Conservation (phyloP, 2,113 vertebrate species). For the Neolamprologus sp. region DNA sequence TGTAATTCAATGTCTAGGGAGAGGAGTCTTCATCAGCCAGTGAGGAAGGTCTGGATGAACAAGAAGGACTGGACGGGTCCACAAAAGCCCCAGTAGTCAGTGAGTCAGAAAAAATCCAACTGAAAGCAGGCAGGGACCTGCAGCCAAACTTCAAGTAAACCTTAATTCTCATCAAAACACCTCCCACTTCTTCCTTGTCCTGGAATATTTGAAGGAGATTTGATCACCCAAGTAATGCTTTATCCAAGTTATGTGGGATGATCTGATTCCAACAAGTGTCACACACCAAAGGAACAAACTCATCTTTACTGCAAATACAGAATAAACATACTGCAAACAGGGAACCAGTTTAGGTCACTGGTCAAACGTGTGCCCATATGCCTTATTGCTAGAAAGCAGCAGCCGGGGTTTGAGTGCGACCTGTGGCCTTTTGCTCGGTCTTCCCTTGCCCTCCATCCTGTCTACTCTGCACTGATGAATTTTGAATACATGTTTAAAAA, state of each 20-base stretch:
- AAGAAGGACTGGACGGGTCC: not conserved
- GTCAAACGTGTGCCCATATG: not conserved
- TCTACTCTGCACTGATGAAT: not conserved
- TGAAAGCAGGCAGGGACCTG: too few relatives aligned
- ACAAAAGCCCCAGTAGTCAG: not conserved
- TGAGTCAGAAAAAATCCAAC: too few relatives aligned
- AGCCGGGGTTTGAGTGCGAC: not conserved
- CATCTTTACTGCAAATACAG: not conserved
- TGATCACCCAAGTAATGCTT: not conserved
- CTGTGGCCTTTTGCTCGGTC: not conserved
- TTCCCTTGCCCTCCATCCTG: not conserved
- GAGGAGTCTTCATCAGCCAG: not conserved
- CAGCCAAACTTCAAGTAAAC: not conserved
- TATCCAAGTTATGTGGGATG: not conserved
- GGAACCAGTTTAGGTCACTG: not conserved
- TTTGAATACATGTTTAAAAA: not conserved
- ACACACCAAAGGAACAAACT: not conserved
- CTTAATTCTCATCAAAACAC: not conserved
- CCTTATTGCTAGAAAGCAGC: not conserved
- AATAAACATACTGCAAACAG: accelerated
- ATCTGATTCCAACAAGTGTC: not conserved
- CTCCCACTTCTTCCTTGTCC: not conserved
- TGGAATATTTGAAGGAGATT: not conserved
- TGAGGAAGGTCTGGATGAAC: not conserved
- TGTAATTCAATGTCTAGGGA: not conserved